These are phyloP conservation scores for Notodonta dromedarius DNA, from an alignment of 2,888 invertebrate species.

Conservation along the genomic window DNA sequence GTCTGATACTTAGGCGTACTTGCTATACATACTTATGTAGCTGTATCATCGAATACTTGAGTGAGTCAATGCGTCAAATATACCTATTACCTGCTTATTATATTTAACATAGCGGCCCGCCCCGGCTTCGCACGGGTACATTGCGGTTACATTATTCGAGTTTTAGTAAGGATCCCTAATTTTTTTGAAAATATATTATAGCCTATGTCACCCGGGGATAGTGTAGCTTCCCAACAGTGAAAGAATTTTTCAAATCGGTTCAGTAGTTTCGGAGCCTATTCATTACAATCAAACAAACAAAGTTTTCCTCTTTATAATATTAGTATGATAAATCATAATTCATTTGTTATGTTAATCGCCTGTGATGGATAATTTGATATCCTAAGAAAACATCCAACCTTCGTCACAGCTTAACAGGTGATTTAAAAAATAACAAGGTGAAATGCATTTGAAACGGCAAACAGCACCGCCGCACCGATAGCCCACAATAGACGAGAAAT, in stretches of 20 bases:
- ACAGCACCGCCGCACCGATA: conserved; percentile 58
- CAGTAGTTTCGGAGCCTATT: too few species aligned
- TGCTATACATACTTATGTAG: not conserved
- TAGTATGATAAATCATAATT: conserved; percentile 21
- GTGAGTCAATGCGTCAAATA: not conserved
- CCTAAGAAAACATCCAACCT: conserved; percentile 67
- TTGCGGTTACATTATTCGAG: too few species aligned
- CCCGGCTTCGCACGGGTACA: too few species aligned
- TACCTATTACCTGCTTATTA: not conserved
- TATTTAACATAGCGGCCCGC: too few species aligned
- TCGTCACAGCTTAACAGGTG: conserved; percentile 68
- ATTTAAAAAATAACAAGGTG: conserved; percentile 64
- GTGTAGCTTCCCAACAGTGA: too few species aligned
- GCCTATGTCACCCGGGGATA: too few species aligned
- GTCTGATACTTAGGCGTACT: not conserved
- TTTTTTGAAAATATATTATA: too few species aligned
- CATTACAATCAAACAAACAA: too few species aligned
- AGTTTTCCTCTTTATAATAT: too few species aligned
- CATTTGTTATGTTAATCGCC: conserved; percentile 33
- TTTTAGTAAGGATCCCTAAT: too few species aligned
- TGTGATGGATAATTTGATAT: conserved; percentile 36
- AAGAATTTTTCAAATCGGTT: too few species aligned
- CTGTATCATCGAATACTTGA: not conserved
- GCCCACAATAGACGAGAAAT: conserved; percentile 59
- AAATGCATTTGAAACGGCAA: conserved; percentile 62